Evolutionary conservation across 2,888 invertebrate genomes (phyloP).

Genomic region (Tetramorium bicarinatum): DNA sequence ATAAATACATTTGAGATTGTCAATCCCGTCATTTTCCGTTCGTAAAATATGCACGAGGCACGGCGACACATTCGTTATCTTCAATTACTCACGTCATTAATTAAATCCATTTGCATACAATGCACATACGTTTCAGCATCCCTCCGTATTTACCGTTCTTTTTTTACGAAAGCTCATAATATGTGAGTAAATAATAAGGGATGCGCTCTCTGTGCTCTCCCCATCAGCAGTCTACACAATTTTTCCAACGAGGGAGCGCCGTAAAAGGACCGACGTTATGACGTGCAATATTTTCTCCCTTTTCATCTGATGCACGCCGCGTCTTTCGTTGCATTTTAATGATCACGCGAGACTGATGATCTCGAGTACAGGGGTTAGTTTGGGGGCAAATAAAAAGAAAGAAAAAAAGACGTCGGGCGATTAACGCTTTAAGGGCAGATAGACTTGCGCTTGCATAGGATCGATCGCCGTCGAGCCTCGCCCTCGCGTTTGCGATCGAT

Average conservation of each 20-base stretch:
- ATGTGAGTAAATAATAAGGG: slow-evolving; percentile 76
- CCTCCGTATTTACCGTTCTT: slow-evolving; percentile 58
- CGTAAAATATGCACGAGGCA: background rate
- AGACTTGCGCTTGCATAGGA: slow-evolving; percentile 52
- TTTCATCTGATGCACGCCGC: slow-evolving; percentile 62
- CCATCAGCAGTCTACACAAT: slow-evolving; percentile 66
- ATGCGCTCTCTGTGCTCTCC: slow-evolving; percentile 34
- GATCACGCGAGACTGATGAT: slow-evolving; percentile 77
- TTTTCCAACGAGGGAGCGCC: slow-evolving; percentile 58
- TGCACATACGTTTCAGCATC: slow-evolving; percentile 62
- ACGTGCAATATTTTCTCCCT: slow-evolving; percentile 38
- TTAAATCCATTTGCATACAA: slow-evolving; percentile 70
- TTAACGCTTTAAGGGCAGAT: slow-evolving; percentile 65
- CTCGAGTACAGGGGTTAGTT: slow-evolving; percentile 72
- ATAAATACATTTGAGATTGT: slow-evolving; percentile 5
- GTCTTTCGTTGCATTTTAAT: slow-evolving; percentile 80
- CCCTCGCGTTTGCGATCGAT: slow-evolving; percentile 72
- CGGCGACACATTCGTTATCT: slow-evolving; percentile 18
- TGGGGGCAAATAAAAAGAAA: slow-evolving; percentile 64
- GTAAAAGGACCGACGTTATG: slow-evolving; percentile 27
- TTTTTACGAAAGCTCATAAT: slow-evolving; percentile 69
- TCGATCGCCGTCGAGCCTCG: slow-evolving; percentile 32
- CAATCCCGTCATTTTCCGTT: background rate
- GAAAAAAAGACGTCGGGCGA: slow-evolving; percentile 57
- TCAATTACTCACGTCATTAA: slow-evolving; percentile 72